phyloP scores from a whole-genome alignment of 1,140 invertebrate species.

The Philotrypesis tridentata region DNA sequence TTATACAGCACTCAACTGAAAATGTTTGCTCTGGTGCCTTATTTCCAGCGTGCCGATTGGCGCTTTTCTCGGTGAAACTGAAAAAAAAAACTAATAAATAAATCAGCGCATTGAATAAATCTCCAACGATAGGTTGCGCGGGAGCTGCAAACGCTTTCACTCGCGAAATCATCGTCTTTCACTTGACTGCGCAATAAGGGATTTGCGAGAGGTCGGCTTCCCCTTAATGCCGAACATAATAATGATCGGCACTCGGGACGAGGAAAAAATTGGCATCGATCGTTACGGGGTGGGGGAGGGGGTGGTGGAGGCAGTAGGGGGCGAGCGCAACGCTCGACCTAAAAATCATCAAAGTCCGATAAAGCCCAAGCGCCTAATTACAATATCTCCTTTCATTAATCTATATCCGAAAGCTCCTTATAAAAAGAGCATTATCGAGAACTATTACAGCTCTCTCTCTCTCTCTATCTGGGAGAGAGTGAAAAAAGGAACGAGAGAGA shows the following conservation, averaged over 20 bases:
- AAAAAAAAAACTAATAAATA: too few species aligned
- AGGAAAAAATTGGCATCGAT: not conserved
- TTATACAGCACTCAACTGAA: too few species aligned
- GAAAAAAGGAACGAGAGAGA: not conserved
- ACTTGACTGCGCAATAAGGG: too few species aligned
- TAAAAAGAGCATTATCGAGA: constrained; percentile 32
- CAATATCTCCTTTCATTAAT: constrained; percentile 27
- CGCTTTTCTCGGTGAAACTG: too few species aligned
- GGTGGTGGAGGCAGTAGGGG: too few species aligned
- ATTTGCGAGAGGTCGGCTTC: too few species aligned
- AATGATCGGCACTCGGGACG: not conserved
- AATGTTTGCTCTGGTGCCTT: too few species aligned
- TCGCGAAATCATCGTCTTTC: not conserved
- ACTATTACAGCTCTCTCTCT: constrained; percentile 3
- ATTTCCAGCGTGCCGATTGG: too few species aligned
- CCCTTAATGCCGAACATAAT: not conserved
- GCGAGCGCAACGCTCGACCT: not conserved
- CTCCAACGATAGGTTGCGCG: too few species aligned
- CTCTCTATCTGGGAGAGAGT: not conserved
- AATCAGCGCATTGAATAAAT: too few species aligned
- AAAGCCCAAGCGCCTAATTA: constrained; percentile 1
- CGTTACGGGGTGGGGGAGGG: too few species aligned
- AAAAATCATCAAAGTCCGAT: not conserved
- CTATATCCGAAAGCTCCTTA: constrained; percentile 18
- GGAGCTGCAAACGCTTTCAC: too few species aligned